phyloP scores from a whole-genome alignment of 2,888 invertebrate species.

The Phasia obesa region DNA sequence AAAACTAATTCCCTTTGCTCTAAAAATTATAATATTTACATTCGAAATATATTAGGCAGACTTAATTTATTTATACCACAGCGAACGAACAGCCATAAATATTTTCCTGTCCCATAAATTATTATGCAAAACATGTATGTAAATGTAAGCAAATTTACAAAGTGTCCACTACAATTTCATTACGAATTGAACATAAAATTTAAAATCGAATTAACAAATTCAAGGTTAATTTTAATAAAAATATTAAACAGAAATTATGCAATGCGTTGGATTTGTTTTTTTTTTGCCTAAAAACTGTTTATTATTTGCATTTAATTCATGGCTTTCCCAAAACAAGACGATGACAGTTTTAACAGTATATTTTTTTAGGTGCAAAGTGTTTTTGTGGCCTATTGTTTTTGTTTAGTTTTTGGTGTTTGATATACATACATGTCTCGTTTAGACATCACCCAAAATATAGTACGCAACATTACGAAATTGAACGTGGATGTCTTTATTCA shows the following conservation, averaged over 20 bases:
- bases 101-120: background rate
- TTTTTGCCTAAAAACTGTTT: background rate
- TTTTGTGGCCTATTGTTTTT: background rate
- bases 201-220: conserved; percentile 5
- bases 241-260: conserved; percentile 34
- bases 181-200: conserved; percentile 7
- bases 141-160: conserved; percentile 2
- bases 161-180: conserved; percentile 21
- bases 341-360: conserved; percentile 12
- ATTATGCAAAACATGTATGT: conserved; percentile 52
- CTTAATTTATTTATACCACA: too few relatives aligned
- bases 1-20: too few relatives aligned
- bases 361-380: conserved; percentile 8
- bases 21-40: too few relatives aligned
- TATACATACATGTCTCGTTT: too few relatives aligned
- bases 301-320: conserved; percentile 23
- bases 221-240: conserved; percentile 43
- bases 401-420: too few relatives aligned
- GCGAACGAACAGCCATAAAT: background rate
- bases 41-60: too few relatives aligned
- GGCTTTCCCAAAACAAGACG: conserved; percentile 4
- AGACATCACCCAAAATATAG: too few relatives aligned
- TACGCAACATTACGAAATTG: conserved; percentile 34
- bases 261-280: conserved; percentile 21
- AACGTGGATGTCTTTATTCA: conserved; percentile 16